phyloP scores from a whole-genome alignment of 2,113 vertebrate genomes.

The Spermophilus dauricus region DNA sequence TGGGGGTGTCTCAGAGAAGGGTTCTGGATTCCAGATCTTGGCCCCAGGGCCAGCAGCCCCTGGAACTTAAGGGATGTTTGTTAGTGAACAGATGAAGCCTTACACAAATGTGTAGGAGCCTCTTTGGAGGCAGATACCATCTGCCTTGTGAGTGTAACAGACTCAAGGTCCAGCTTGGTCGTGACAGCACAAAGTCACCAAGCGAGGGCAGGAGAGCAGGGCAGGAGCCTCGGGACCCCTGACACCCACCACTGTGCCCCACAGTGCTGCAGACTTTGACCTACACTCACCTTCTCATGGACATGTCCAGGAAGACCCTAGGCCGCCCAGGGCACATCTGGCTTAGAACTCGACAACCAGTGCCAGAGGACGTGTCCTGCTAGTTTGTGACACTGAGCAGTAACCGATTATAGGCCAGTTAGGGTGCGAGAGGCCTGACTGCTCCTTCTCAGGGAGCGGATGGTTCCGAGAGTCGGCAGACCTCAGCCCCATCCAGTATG shows the following conservation, averaged over 20 bases:
- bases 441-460: neutral
- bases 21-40: conserved; percentile 52
- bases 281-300: neutral
- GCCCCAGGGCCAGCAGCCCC: neutral
- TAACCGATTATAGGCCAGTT: neutral
- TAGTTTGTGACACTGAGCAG: neutral
- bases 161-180: neutral
- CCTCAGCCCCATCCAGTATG: neutral
- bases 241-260: neutral
- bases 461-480: neutral
- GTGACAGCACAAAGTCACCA: neutral
- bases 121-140: neutral
- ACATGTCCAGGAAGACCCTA: neutral
- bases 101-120: neutral
- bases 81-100: neutral
- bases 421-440: no score
- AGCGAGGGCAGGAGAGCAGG: neutral
- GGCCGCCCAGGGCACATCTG: no score
- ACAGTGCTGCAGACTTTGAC: neutral
- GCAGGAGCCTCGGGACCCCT: neutral
- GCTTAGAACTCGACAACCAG: neutral
- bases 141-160: neutral
- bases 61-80: conserved; percentile 33
- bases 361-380: neutral
- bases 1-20: neutral